Evolutionary conservation across 2,888 invertebrate species (phyloP).

Genomic region (Drosophila algonquin): DNA sequence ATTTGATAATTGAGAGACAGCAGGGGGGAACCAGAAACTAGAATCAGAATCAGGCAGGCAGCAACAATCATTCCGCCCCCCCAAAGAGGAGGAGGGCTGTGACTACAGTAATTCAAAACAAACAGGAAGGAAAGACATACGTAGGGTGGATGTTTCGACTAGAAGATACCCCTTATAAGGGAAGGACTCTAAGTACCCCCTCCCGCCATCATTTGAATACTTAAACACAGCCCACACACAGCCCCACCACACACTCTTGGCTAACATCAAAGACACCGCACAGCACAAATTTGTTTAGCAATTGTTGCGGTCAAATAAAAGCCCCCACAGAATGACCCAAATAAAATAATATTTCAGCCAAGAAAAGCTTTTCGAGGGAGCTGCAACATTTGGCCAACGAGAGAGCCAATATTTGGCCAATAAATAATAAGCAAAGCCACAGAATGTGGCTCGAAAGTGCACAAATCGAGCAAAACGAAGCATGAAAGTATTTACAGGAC

Average conservation of each 20-base stretch:
- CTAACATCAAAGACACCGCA: slow-evolving; percentile 33
- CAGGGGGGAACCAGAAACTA: background rate
- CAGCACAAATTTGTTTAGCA: slow-evolving; percentile 15
- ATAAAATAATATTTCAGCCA: slow-evolving; percentile 12
- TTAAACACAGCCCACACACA: slow-evolving; percentile 8
- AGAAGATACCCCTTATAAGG: background rate
- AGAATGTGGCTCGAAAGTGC: slow-evolving; percentile 28
- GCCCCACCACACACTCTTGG: background rate
- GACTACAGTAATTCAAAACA: background rate
- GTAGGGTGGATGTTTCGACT: background rate
- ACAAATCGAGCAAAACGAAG: slow-evolving; percentile 15
- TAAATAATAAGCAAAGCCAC: slow-evolving; percentile 38
- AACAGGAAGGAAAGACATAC: background rate
- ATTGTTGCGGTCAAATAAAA: slow-evolving; percentile 30
- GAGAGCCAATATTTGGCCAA: slow-evolving; percentile 41
- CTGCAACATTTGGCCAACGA: slow-evolving; percentile 26
- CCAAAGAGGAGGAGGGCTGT: background rate
- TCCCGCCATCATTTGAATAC: slow-evolving; percentile 1
- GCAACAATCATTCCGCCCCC: background rate
- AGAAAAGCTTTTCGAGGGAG: slow-evolving; percentile 4
- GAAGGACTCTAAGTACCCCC: background rate
- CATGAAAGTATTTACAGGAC: slow-evolving; percentile 26
- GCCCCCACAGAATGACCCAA: slow-evolving; percentile 20
- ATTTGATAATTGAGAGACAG: slow-evolving; percentile 38
- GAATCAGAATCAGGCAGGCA: background rate